Evolutionary conservation across 2,888 invertebrate genomes (phyloP), one percentile per base, ranked within the genome.

Genomic region (Lithodes maja): DNA sequence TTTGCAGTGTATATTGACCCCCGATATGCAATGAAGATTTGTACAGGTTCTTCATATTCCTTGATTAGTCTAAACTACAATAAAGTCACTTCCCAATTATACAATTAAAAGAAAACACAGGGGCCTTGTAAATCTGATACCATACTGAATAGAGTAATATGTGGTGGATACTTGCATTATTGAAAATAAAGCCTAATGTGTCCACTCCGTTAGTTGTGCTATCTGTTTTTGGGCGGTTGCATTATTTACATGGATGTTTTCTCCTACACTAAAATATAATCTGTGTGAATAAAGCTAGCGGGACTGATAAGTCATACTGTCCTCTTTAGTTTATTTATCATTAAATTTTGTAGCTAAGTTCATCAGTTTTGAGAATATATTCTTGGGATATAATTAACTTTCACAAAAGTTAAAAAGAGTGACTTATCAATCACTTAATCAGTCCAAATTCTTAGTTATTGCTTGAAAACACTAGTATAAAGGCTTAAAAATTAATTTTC

Each of bases 241-340:
- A 80, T 84, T 88, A 88, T 88, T 77, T 88, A 88, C 88, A 88
- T 33, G 77, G 80, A 85, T 83, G 84, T 88, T 84, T 85, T 79
- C 88, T 75, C 85, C 85, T 88, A 88, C 71, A 74, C 84, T 88
- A 88, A 88, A 88, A 88, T 88, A 85, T 84, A 85, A 74, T 87
- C 75, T 88, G 81, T 88, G 84, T 85, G 81, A 80, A 88, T 79
- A 81, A 74, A 80, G 80, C 53, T 53, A 49, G 80, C 81, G 69
- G 71, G 84, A 85, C 88, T 88, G 88, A 85, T 85, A 88, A 88
- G 61, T 88, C 85, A 85, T 81, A 80, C 88, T 61, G 77, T 81
- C 54, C 79, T 53, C 69, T 61, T 61, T 50, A 55, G 75, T 71
- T 55, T 75, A 74, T 68, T 33, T n/a, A 61, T 85, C 53, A 53